These are phyloP conservation scores for Ormia ochracea DNA, from an alignment of 2,888 invertebrate genomes.

Conservation along the genomic window DNA sequence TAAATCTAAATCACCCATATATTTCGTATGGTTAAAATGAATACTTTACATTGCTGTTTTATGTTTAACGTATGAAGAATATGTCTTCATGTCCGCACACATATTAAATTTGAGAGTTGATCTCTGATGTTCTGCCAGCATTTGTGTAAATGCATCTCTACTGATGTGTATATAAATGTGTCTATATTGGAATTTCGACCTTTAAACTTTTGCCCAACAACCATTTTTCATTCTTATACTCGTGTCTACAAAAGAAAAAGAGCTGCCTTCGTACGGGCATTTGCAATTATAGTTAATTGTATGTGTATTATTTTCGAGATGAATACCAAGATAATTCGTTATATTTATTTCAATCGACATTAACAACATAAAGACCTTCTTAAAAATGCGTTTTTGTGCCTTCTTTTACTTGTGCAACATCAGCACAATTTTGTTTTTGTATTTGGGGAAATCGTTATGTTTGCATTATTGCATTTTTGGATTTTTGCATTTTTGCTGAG, in stretches of 20 bases:
- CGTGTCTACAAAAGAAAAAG: neutral
- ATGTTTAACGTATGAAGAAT: constrained; percentile 45
- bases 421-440: constrained; percentile 6
- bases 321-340: constrained; percentile 63
- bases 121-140: constrained; percentile 43
- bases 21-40: constrained; percentile 55
- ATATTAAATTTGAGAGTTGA: constrained; percentile 43
- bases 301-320: constrained; percentile 62
- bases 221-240: constrained; percentile 58
- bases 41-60: constrained; percentile 59
- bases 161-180: neutral
- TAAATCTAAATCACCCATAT: constrained; percentile 62
- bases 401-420: neutral
- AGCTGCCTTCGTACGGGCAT: constrained; percentile 21
- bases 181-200: constrained; percentile 61
- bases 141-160: neutral
- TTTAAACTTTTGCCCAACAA: constrained; percentile 63
- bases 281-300: constrained; percentile 63
- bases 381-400: constrained; percentile 47
- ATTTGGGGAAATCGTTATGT: constrained; percentile 48
- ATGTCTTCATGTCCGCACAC: constrained; percentile 52
- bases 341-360: constrained; percentile 63
- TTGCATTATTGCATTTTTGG: constrained; percentile 1
- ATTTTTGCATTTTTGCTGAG: constrained; percentile 17
- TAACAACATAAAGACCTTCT: constrained; percentile 58